Evolutionary conservation across 2,797 vertebrate species (phyloP).

Genomic region (Micrastur ruficollis): DNA sequence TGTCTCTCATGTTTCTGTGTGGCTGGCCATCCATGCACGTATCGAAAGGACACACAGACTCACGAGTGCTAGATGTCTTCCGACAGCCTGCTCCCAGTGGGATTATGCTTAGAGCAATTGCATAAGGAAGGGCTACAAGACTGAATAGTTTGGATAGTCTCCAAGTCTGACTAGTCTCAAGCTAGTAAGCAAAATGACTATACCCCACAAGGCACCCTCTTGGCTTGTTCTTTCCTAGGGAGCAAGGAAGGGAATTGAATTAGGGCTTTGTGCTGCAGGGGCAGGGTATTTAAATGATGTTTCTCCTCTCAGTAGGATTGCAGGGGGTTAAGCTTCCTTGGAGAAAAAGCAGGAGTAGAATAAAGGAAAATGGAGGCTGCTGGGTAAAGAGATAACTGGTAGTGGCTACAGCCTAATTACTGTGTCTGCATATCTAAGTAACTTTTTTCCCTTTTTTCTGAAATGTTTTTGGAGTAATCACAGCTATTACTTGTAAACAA

Average conservation of each 20-base stretch:
- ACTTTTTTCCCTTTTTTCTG: neutral
- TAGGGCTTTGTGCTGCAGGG: neutral
- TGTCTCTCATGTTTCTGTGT: neutral
- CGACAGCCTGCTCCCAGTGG: neutral
- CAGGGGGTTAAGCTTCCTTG: neutral
- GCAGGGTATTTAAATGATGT: neutral
- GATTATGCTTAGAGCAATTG: neutral
- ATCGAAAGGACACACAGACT: neutral
- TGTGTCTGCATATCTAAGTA: conserved; percentile 4
- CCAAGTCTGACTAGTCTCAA: conserved; percentile 26
- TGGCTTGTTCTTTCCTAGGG: neutral
- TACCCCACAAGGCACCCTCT: neutral
- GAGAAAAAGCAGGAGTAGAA: neutral
- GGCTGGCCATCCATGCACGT: neutral
- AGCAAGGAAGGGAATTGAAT: neutral
- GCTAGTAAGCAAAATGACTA: neutral
- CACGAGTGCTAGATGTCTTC: neutral
- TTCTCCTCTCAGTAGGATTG: neutral
- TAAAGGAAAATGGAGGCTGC: neutral
- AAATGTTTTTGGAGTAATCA: neutral
- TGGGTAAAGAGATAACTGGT: neutral
- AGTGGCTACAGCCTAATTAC: conserved; percentile 9
- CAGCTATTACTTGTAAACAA: conserved; percentile 23
- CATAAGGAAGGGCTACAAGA: neutral
- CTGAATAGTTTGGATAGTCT: neutral